phyloP scores from a whole-genome alignment of 2,888 invertebrate species.

The Meta bourneti region DNA sequence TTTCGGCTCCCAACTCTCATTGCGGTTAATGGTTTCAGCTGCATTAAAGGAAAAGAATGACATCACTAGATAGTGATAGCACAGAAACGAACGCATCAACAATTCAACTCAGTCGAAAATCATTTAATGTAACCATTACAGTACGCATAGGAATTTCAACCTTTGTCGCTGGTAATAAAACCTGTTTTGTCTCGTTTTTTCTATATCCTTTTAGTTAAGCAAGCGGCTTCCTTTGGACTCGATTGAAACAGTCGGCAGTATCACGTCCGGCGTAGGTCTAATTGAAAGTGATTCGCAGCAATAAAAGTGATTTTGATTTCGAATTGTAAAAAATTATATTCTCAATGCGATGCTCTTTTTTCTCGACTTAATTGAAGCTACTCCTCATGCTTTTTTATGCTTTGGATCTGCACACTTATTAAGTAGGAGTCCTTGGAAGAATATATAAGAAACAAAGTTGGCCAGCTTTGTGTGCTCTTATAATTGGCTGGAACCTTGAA shows the following conservation, averaged over 20 bases:
- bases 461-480: slow-evolving; percentile 55
- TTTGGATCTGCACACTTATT: slow-evolving; percentile 26
- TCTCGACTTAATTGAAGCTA: slow-evolving; percentile 26
- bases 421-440: slow-evolving; percentile 48
- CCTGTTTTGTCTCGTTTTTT: slow-evolving; percentile 44
- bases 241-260: slow-evolving; percentile 4
- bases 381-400: slow-evolving; percentile 16
- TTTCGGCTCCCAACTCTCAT: too few relatives aligned
- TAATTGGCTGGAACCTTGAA: slow-evolving; percentile 61
- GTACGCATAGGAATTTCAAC: slow-evolving; percentile 26
- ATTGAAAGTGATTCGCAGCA: slow-evolving; percentile 70
- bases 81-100: slow-evolving; percentile 42
- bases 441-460: slow-evolving; percentile 44
- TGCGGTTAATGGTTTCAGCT: background rate
- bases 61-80: background rate
- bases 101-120: slow-evolving; percentile 39
- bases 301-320: slow-evolving; percentile 62
- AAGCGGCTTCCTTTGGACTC: slow-evolving; percentile 50
- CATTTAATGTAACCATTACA: slow-evolving; percentile 57
- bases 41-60: background rate
- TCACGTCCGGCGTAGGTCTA: slow-evolving; percentile 41
- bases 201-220: slow-evolving; percentile 16
- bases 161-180: slow-evolving; percentile 60
- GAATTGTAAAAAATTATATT: slow-evolving; percentile 33
- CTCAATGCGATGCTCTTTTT: slow-evolving; percentile 22